These are phyloP conservation scores for Muscidifurax raptorellus DNA, from an alignment of 1,140 invertebrate species.

Conservation along the genomic window DNA sequence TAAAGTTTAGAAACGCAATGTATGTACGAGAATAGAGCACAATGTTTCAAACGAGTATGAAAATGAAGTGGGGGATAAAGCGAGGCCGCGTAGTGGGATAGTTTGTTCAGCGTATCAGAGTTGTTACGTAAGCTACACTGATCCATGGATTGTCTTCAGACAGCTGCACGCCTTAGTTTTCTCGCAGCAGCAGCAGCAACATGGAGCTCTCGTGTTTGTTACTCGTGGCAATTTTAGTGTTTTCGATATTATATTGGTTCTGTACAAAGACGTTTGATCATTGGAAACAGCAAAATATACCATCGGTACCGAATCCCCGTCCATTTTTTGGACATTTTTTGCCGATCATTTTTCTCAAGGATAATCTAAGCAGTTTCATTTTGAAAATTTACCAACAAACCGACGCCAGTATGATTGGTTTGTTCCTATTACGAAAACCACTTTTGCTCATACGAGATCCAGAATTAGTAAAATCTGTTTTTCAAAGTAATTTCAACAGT, in stretches of 20 bases:
- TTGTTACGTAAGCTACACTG: not conserved
- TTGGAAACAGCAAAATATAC: constrained; percentile 72
- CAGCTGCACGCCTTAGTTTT: not conserved
- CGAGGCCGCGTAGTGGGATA: too few species aligned
- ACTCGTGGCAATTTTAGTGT: not conserved
- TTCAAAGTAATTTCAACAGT: constrained; percentile 64
- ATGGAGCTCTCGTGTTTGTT: not conserved
- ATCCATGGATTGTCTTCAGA: not conserved
- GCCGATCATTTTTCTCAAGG: constrained; percentile 39
- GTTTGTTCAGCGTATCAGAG: not conserved
- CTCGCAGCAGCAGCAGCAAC: not conserved
- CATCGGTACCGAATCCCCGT: constrained; percentile 58
- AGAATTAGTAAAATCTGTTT: constrained; percentile 60
- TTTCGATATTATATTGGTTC: constrained; percentile 25
- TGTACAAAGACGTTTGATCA: constrained; percentile 64
- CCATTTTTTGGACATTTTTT: constrained; percentile 62
- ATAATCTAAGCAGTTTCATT: constrained; percentile 40
- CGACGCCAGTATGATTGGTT: constrained; percentile 59
- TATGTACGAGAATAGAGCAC: too few species aligned
- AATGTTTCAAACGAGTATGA: not conserved
- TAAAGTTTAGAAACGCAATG: too few species aligned
- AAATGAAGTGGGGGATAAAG: not conserved
- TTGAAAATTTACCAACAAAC: constrained; percentile 51
- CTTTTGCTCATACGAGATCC: constrained; percentile 64
- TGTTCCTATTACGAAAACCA: constrained; percentile 58